Evolutionary conservation across 2,888 invertebrate species (phyloP), one percentile per base, ranked within the genome.

Genomic region (Cataglyphis rosenhaueri): DNA sequence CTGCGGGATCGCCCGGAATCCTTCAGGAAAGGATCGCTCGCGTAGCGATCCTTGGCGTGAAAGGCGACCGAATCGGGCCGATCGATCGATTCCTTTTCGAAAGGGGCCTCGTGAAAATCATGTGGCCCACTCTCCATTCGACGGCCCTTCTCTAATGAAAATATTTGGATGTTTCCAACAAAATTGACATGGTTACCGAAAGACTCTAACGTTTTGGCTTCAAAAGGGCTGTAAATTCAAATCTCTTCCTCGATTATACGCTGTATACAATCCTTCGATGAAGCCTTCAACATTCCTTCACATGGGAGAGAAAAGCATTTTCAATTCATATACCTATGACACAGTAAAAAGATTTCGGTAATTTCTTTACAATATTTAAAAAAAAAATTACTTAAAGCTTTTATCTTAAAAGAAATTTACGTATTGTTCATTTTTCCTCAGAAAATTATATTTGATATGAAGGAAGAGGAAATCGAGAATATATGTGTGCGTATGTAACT

Each of bases 111-210:
- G 83, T 85, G 84, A 81, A 87, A 87, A 87, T 82, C 83, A 79
- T 68, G 66, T 68, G 57, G 64, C n/a, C 73, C 83, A 52, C 70
- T 79, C 71, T 78, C 61, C 74, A 71, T 35, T 61, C 59, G 65
- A 66, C 59, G 62, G 70, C 48, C 38, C 66, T 32, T 52, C 41
- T 85, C 87, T 85, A 89, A 92, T 91, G 89, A 92, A 92, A 92
- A 92, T 92, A 92, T 92, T 92, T 92, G 88, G 92, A 92, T 91
- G 86, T 91, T 89, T 88, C 83, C 55, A 66, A 79, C 71, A 74
- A 86, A 88, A 88, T 85, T 85, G 88, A 64, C 85, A 79, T 81
- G 73, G 32, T 66, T 64, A 41, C 68, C 76, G 82, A 84, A 82
- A 62, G 41, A 52, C 57, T 55, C 74, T 81, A 79, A 82, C 85